Conservation (phyloP, 2,113 vertebrate genomes). For the Acrocephalus kingi region DNA sequence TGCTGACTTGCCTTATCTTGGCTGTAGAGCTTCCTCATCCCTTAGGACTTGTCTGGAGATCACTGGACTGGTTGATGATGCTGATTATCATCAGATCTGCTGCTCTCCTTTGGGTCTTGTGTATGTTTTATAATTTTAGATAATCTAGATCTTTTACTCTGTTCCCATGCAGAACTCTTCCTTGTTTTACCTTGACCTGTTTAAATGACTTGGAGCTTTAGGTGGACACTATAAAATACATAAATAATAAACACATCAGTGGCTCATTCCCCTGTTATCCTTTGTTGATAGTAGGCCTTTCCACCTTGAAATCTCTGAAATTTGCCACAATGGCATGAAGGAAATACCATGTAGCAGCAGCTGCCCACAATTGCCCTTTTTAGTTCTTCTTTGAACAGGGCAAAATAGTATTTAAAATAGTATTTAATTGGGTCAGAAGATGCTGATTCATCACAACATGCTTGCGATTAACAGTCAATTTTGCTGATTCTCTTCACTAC, state of each 20-base stretch:
- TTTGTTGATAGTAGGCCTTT: background rate
- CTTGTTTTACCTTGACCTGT: background rate
- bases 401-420: background rate
- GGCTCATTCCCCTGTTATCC: background rate
- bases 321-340: background rate
- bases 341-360: background rate
- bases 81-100: background rate
- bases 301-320: background rate
- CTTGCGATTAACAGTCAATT: background rate
- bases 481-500: background rate
- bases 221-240: background rate
- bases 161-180: background rate
- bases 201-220: background rate
- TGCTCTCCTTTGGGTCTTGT: background rate
- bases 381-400: background rate
- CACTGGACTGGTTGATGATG: background rate
- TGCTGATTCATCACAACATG: background rate
- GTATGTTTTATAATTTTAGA: background rate
- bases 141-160: background rate
- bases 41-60: background rate
- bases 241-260: background rate
- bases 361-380: background rate
- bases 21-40: background rate
- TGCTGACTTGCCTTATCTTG: background rate
- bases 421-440: background rate